Evolutionary conservation across 1,140 invertebrate genomes (phyloP).

Genomic region (Metopolophium dirhodum): DNA sequence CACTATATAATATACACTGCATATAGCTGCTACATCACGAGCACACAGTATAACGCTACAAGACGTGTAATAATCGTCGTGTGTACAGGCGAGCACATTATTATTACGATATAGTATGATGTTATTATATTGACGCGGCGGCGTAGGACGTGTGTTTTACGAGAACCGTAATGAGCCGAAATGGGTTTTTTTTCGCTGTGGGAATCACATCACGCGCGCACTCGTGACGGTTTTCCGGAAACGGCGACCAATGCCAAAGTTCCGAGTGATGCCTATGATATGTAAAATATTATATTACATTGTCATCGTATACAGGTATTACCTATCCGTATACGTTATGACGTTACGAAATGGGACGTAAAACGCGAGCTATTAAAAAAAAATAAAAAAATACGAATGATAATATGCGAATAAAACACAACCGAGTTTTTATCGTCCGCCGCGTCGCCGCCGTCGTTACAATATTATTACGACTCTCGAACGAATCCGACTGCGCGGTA

Average conservation of each 20-base stretch:
- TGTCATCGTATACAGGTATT: not conserved
- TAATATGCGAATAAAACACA: not conserved
- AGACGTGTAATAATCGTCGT: not conserved
- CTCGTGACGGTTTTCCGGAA: not conserved
- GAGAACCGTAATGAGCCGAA: constrained; percentile 39
- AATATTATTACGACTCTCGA: not conserved
- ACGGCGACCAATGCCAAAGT: not conserved
- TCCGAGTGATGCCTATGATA: not conserved
- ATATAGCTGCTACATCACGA: not conserved
- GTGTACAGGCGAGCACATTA: not conserved
- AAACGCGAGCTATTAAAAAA: not conserved
- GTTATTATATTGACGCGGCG: not conserved
- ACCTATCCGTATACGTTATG: not conserved
- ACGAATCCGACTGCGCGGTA: not conserved
- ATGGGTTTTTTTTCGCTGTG: constrained; percentile 5
- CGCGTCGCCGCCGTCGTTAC: too few species aligned
- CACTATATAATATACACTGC: too few species aligned
- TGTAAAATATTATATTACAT: not conserved
- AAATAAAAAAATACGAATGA: not conserved
- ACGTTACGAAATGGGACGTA: constrained; percentile 4
- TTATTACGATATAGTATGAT: not conserved
- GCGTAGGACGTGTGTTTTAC: constrained; percentile 28
- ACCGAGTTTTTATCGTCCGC: not conserved
- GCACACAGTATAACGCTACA: not conserved
- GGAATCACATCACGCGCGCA: not conserved